Percentiles rank a stretch among this genome's conserved stretches.
phyloP scores from a whole-genome alignment of 2,113 vertebrate genomes.

The Eonycteris spelaea region DNA sequence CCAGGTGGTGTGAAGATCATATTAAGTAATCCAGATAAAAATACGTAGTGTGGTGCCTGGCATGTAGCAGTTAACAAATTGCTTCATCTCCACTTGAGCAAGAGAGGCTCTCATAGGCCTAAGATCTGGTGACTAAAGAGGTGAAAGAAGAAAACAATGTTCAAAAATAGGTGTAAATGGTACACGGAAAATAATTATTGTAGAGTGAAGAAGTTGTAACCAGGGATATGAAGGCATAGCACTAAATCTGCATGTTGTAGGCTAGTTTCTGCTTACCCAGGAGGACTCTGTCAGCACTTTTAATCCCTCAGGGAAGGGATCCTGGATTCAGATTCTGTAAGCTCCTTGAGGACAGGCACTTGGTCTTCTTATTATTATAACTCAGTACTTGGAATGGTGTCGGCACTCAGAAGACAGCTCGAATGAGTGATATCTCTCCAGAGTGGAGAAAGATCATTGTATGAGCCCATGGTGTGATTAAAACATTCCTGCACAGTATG shows the following conservation, averaged over 20 bases:
- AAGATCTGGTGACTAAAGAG: too few species aligned
- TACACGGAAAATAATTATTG: background rate
- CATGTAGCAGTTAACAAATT: accelerated
- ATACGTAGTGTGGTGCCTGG: accelerated
- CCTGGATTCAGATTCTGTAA: background rate
- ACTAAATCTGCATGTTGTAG: accelerated
- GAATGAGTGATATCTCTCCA: background rate
- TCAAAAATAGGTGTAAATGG: background rate
- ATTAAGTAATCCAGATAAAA: background rate
- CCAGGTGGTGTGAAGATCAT: accelerated
- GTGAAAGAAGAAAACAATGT: background rate
- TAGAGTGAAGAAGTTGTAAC: accelerated
- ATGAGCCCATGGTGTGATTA: background rate
- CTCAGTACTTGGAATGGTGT: background rate
- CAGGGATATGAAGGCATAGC: background rate
- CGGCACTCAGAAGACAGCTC: background rate
- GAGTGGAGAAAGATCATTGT: background rate
- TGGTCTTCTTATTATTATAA: background rate
- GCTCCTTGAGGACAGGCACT: accelerated
- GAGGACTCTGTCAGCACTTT: too few species aligned
- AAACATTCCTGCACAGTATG: accelerated
- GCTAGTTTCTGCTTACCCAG: accelerated
- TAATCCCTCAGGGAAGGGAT: background rate
- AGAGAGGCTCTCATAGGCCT: background rate
- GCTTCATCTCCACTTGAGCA: background rate